Percentiles rank a stretch among this genome's conserved stretches.
These are phyloP conservation scores for Periparus ater DNA, from an alignment of 2,797 vertebrate genomes.

Conservation along the genomic window DNA sequence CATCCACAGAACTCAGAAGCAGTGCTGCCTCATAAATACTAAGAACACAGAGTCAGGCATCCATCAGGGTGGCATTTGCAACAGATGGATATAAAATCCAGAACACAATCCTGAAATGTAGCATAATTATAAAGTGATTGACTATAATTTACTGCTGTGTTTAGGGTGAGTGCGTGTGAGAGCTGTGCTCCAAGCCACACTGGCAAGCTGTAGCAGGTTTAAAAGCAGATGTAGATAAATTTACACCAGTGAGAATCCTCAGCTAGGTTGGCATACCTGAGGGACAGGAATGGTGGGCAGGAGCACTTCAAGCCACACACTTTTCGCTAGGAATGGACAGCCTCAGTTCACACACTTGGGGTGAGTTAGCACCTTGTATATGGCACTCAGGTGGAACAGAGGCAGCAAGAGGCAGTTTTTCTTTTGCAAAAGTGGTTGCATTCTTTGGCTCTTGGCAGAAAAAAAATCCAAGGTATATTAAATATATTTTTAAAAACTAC, in stretches of 20 bases:
- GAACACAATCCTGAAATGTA: background rate
- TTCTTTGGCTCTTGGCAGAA: background rate
- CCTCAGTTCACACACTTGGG: background rate
- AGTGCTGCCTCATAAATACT: background rate
- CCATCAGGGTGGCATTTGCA: background rate
- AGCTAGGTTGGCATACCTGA: background rate
- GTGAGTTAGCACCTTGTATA: background rate
- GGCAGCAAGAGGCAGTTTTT: background rate
- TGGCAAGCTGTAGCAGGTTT: background rate
- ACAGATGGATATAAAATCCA: accelerated
- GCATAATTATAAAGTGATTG: background rate
- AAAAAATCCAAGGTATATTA: background rate
- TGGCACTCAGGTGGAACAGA: background rate
- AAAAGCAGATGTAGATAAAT: background rate
- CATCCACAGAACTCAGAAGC: background rate
- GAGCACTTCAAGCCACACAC: background rate
- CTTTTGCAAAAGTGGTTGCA: background rate
- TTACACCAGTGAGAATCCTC: accelerated
- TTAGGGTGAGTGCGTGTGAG: too few species aligned
- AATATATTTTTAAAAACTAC: background rate
- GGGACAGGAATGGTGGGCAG: background rate
- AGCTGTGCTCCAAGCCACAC: background rate
- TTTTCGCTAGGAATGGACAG: background rate
- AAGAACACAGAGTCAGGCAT: too few species aligned
- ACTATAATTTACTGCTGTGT: background rate